These are phyloP conservation scores for Nautilus pompilius DNA, from an alignment of 1,140 invertebrate species.

Conservation along the genomic window DNA sequence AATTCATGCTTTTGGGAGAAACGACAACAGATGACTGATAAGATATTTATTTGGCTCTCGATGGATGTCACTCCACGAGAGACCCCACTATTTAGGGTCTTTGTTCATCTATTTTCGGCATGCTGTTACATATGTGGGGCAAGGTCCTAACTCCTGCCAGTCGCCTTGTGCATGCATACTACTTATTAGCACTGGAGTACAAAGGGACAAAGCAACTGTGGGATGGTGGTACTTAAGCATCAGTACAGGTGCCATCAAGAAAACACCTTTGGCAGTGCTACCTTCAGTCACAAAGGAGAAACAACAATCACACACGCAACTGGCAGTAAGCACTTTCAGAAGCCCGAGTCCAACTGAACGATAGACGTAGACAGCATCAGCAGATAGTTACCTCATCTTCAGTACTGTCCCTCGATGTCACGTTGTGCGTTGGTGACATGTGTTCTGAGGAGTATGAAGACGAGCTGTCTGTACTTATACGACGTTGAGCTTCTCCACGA, in stretches of 20 bases:
- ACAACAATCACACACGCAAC: neutral
- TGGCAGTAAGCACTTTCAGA: neutral
- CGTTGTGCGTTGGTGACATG: slow-evolving; percentile 38
- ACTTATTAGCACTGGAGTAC: too few relatives aligned
- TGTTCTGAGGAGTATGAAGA: slow-evolving; percentile 47
- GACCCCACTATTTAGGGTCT: too few relatives aligned
- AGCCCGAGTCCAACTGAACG: neutral
- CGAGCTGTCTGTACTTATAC: slow-evolving; percentile 49
- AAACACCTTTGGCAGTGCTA: neutral
- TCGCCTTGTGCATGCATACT: too few relatives aligned
- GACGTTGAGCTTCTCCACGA: slow-evolving; percentile 40
- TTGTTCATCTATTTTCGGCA: too few relatives aligned
- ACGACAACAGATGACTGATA: too few relatives aligned
- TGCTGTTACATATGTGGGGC: too few relatives aligned
- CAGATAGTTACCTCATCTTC: slow-evolving; percentile 31
- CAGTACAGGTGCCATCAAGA: neutral
- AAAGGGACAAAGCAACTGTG: too few relatives aligned
- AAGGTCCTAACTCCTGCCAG: too few relatives aligned
- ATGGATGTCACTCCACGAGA: too few relatives aligned
- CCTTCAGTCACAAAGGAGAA: neutral
- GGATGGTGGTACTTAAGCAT: too few relatives aligned
- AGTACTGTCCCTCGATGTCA: slow-evolving; percentile 38
- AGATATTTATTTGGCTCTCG: too few relatives aligned
- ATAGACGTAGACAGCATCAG: neutral
- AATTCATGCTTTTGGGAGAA: too few relatives aligned